phyloP scores from a whole-genome alignment of 2,888 invertebrate genomes.

The Arrhopalites spinosus region DNA sequence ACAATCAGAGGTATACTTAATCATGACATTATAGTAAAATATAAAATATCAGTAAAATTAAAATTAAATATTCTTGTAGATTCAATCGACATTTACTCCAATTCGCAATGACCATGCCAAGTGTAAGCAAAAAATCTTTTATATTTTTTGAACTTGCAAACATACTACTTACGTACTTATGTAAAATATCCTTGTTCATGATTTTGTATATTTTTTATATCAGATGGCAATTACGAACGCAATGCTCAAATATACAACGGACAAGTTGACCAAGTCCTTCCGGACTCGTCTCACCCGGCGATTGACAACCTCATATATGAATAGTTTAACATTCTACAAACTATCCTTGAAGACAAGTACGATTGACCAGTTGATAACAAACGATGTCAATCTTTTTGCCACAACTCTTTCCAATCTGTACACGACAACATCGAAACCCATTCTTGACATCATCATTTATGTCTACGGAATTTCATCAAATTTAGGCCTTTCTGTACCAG shows the following conservation, averaged over 20 bases:
- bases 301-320: constrained; percentile 88
- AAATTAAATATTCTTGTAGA: too few species aligned
- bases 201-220: constrained; percentile 57
- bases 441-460: constrained; percentile 92
- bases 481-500: constrained; percentile 85
- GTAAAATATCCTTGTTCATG: background rate
- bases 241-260: constrained; percentile 90
- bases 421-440: constrained; percentile 93
- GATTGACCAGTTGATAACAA: constrained; percentile 93
- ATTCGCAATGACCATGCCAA: constrained; percentile 54
- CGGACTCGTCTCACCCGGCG: constrained; percentile 85
- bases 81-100: constrained; percentile 48
- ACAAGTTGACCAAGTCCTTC: constrained; percentile 87
- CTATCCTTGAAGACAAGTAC: constrained; percentile 86
- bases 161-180: background rate
- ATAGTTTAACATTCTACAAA: constrained; percentile 94
- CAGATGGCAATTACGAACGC: constrained; percentile 94
- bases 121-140: constrained; percentile 31
- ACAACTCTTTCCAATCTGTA: constrained; percentile 93
- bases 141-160: background rate
- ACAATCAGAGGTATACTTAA: constrained; percentile 38
- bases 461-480: constrained; percentile 85
- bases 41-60: too few species aligned
- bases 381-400: constrained; percentile 97
- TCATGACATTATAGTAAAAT: too few species aligned